These are phyloP conservation scores for Coremacera marginata DNA, from an alignment of 2,888 invertebrate genomes.

Conservation along the genomic window DNA sequence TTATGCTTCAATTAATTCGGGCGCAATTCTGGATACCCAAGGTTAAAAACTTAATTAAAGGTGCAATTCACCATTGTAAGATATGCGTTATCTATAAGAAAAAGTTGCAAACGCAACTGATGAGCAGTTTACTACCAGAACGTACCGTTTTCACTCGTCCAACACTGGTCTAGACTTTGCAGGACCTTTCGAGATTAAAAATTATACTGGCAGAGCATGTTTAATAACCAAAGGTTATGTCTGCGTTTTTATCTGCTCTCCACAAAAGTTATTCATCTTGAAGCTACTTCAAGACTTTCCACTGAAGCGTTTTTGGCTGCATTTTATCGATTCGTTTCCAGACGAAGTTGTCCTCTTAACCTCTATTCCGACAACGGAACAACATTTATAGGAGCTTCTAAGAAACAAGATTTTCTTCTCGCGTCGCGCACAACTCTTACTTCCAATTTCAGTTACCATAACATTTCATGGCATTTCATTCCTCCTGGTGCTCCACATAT, in stretches of 20 bases:
- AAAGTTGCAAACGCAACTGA: too few species aligned
- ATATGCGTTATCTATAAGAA: too few species aligned
- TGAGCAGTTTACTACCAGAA: too few species aligned
- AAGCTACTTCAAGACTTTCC: slow-evolving; percentile 28
- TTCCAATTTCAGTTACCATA: not conserved
- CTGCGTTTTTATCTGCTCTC: slow-evolving; percentile 43
- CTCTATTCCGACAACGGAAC: slow-evolving; percentile 44
- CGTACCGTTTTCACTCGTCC: too few species aligned
- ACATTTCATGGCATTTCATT: not conserved
- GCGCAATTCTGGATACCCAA: too few species aligned
- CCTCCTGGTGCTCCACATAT: slow-evolving; percentile 9
- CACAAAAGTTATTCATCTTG: slow-evolving; percentile 43
- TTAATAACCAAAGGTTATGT: too few species aligned
- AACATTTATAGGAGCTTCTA: slow-evolving; percentile 42
- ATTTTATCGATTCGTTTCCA: slow-evolving; percentile 37
- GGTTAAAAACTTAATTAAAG: too few species aligned
- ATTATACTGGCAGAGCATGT: too few species aligned
- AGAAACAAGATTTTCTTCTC: slow-evolving; percentile 22
- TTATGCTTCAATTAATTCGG: too few species aligned
- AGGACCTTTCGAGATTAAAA: too few species aligned
- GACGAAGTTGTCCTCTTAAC: slow-evolving; percentile 34
- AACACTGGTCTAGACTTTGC: too few species aligned
- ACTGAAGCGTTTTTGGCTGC: slow-evolving; percentile 41
- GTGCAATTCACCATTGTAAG: too few species aligned
- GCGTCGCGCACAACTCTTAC: not conserved